Evolutionary conservation across 1,140 invertebrate genomes (phyloP), one percentile per base, ranked within the genome.

Genomic region (Eueides isabella): DNA sequence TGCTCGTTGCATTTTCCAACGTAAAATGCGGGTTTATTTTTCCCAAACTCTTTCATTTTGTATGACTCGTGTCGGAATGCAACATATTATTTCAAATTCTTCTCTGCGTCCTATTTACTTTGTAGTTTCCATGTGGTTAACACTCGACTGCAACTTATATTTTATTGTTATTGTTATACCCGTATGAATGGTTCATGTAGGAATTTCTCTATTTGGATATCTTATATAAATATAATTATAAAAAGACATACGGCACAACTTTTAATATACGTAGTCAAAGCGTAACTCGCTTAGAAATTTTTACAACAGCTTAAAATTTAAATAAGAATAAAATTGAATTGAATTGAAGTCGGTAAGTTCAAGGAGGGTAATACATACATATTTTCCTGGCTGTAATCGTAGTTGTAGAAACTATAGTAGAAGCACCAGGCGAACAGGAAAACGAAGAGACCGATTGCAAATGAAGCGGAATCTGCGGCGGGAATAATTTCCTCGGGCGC

Each of bases 401-500:
- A 63, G 29, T 71, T 80, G 70, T 72, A 65, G 66, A 73, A 75
- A 73, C 71, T 75, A 79, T 76, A 77, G 80, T 74, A 41, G 67
- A 73, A 70, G 72, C 83, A 84, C 81, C 68, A 81, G 84, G 82
- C 66, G 44, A 75, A 71, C 75, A 85, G 72, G 75, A 82, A 83
- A 76, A 74, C 74, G 48, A 75, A 73, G 65, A 78, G 75, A 63
- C 75, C 55, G 68, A 64, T 78, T 73, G 80, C 82, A 89, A 91
- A 89, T 88, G 85, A 80, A 84, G 80, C 86, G 85, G 82, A 89
- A 86, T 85, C 81, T 81, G 80, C 80, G 80, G 78, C 77, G 84
- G 79, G 79, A 81, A 85, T 85, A 80, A 87, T 86, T 88, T 86
- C 81, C 84, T 84, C 81, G 80, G 82, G 79, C 81, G 79, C 80